These are phyloP conservation scores for Ellobius talpinus DNA, from an alignment of 2,113 vertebrate genomes.

Conservation along the genomic window DNA sequence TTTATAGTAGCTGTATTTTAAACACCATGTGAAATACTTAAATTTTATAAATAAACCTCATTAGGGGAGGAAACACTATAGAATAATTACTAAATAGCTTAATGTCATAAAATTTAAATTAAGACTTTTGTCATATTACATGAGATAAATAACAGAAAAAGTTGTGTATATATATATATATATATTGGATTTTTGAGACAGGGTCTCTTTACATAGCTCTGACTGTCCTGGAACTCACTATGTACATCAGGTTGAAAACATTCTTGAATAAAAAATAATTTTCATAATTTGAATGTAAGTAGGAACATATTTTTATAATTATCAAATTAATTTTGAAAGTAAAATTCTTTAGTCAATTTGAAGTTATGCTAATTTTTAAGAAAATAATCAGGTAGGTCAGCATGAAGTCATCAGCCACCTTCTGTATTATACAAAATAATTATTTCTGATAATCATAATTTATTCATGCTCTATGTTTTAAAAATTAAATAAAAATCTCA, in stretches of 20 bases:
- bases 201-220: not conserved
- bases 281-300: conserved; percentile 42
- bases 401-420: not conserved
- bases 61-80: not conserved
- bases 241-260: not conserved
- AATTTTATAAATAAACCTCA: conserved; percentile 61
- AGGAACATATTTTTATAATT: conserved; percentile 53
- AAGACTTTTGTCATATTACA: conserved; percentile 71
- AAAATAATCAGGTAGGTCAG: conserved; percentile 69
- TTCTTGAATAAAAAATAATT: conserved; percentile 67
- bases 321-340: conserved; percentile 71
- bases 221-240: not conserved
- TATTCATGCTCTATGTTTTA: conserved; percentile 76
- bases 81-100: conserved; percentile 64
- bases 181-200: not conserved
- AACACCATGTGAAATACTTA: conserved; percentile 66
- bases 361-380: conserved; percentile 66
- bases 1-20: conserved; percentile 62
- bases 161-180: not conserved
- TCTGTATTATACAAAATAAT: conserved; percentile 79
- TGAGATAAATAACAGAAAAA: conserved; percentile 62
- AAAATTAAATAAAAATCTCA: conserved; percentile 76
- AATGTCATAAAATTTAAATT: conserved; percentile 75
- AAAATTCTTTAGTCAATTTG: conserved; percentile 68
- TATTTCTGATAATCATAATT: conserved; percentile 79